These are phyloP conservation scores for Uropetala carovei DNA, from an alignment of 2,888 invertebrate genomes.

Conservation along the genomic window DNA sequence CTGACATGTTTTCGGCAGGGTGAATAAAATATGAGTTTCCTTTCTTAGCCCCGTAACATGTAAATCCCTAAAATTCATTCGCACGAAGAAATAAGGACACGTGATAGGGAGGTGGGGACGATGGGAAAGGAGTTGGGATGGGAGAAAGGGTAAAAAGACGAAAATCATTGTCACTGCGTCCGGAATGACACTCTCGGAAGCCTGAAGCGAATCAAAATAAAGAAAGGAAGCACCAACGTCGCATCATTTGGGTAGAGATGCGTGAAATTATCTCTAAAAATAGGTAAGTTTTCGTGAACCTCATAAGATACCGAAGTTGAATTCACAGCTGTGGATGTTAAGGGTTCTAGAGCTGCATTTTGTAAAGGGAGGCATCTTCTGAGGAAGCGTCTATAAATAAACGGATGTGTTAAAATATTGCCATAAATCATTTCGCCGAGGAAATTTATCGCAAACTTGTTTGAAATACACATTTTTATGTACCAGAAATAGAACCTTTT, in stretches of 20 bases:
- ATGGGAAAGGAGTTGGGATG: no score
- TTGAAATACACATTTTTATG: no score
- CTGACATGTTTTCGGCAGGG: conserved; percentile 9
- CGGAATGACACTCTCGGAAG: not conserved
- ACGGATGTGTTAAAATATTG: no score
- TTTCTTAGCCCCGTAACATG: conserved; percentile 3
- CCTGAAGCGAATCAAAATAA: not conserved
- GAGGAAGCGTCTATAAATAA: no score
- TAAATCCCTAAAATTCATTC: conserved; percentile 27
- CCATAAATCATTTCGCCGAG: no score
- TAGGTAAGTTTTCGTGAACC: not conserved
- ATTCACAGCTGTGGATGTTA: no score
- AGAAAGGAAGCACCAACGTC: not conserved
- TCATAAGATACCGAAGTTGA: no score
- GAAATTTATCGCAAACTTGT: no score
- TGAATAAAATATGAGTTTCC: conserved; percentile 26
- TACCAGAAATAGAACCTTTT: no score
- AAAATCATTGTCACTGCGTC: no score
- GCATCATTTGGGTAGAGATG: not conserved
- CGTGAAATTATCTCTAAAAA: conserved; percentile 13
- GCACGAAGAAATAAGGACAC: not conserved
- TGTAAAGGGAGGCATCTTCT: no score
- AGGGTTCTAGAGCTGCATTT: no score
- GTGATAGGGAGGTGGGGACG: not conserved
- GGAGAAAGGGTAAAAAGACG: not conserved